Evolutionary conservation across 2,113 vertebrate species (phyloP).

Genomic region (Ophthalmolycus amberensis): DNA sequence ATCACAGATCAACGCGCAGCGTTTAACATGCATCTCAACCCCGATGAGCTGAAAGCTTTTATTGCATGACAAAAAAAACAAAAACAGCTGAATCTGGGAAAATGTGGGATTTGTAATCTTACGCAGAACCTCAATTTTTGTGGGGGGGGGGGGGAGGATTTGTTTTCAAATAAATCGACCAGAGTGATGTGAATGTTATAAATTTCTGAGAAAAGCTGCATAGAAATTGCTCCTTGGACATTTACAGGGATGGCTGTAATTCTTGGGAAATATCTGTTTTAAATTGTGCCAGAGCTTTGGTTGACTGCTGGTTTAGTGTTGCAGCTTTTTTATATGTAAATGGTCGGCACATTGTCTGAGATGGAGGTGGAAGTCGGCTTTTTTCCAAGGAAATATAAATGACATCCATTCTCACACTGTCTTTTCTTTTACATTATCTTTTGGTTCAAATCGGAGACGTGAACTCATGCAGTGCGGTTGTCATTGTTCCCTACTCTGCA

Average conservation of each 20-base stretch:
- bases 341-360: not conserved
- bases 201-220: not conserved
- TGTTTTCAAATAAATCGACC: conserved; percentile 12
- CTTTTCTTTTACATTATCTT: not conserved
- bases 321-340: conserved; percentile 25
- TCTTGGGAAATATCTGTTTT: conserved; percentile 15
- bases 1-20: conserved; percentile 13
- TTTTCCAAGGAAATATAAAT: not conserved
- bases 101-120: conserved; percentile 12
- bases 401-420: not conserved
- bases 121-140: not conserved
- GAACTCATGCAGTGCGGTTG: conserved; percentile 1
- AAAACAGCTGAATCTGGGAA: not conserved
- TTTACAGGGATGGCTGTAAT: conserved; percentile 19
- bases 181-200: not conserved
- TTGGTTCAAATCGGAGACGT: not conserved
- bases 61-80: not conserved
- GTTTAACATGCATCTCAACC: conserved; percentile 3
- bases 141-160: not conserved
- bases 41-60: not conserved
- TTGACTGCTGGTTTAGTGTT: conserved; percentile 14
- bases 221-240: conserved; percentile 3
- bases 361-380: not conserved
- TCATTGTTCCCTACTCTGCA: not conserved
- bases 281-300: conserved; percentile 3